Conservation (phyloP, 2,797 vertebrate species). For the Manis crassicaudata region DNA sequence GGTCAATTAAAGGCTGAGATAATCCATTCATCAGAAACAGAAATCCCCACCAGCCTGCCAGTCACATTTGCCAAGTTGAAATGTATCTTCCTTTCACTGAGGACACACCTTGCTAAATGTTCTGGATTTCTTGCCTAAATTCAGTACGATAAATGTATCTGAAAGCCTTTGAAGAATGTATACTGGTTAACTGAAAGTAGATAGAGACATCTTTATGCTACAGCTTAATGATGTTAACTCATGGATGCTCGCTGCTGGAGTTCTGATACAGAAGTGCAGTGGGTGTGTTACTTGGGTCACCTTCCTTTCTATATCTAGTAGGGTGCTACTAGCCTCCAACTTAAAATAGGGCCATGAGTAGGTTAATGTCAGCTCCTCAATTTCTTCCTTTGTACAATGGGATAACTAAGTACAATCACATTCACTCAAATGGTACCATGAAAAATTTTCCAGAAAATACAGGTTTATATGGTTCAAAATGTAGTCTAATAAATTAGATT, state of each 20-base stretch:
- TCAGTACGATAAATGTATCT: background rate
- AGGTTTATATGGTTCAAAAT: background rate
- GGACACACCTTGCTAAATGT: background rate
- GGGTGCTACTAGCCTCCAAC: background rate
- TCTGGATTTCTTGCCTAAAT: background rate
- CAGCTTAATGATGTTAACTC: background rate
- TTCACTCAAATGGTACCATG: background rate
- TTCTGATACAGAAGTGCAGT: background rate
- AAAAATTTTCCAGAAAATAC: conserved; percentile 5
- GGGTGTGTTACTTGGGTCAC: background rate
- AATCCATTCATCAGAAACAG: background rate
- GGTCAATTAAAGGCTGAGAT: background rate
- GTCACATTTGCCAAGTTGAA: background rate
- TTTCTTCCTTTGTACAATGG: background rate
- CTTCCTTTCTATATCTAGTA: background rate
- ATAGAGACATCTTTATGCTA: background rate
- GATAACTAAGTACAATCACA: background rate
- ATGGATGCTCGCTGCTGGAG: background rate
- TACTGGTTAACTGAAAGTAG: background rate
- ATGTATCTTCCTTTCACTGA: background rate
- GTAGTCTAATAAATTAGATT: background rate
- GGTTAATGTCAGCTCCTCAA: background rate
- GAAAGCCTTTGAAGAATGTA: conserved; percentile 5
- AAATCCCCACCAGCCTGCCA: background rate
- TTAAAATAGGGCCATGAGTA: background rate